phyloP scores from a whole-genome alignment of 2,888 invertebrate genomes.

The Trachelus iudaicus region DNA sequence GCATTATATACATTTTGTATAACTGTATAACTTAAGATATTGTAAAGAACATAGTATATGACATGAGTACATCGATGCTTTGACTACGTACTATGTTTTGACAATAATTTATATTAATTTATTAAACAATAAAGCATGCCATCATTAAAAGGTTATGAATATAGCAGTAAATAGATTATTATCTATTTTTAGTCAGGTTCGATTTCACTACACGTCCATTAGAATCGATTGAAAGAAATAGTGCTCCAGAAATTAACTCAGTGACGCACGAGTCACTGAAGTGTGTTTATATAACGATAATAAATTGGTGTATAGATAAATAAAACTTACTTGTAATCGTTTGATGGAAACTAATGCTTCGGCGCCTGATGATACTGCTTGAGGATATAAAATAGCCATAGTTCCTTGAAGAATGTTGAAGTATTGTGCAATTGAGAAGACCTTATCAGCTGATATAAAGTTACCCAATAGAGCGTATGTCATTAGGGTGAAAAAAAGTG shows the following conservation, averaged over 20 bases:
- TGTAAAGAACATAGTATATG: no score
- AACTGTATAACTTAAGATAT: no score
- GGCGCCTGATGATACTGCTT: slow-evolving; percentile 72
- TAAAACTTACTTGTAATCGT: slow-evolving; percentile 70
- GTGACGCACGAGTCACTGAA: not conserved
- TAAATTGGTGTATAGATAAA: slow-evolving; percentile 45
- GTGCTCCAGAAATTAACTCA: not conserved
- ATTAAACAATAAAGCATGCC: not conserved
- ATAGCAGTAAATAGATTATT: not conserved
- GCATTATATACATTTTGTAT: not conserved
- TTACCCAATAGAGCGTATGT: slow-evolving; percentile 76
- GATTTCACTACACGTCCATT: not conserved
- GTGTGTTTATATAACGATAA: slow-evolving; percentile 65
- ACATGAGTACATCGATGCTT: no score
- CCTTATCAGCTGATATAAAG: slow-evolving; percentile 71
- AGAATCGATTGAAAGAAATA: not conserved
- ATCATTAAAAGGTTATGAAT: not conserved
- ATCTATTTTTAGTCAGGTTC: not conserved
- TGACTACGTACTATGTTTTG: not conserved
- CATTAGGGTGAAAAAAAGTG: slow-evolving; percentile 83
- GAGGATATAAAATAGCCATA: slow-evolving; percentile 75
- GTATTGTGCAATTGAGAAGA: slow-evolving; percentile 82
- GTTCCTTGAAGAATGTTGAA: slow-evolving; percentile 79
- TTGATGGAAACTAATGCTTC: slow-evolving; percentile 74
- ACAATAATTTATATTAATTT: not conserved